Evolutionary conservation across 2,888 invertebrate genomes (phyloP).

Genomic region (Cataglyphis livida): DNA sequence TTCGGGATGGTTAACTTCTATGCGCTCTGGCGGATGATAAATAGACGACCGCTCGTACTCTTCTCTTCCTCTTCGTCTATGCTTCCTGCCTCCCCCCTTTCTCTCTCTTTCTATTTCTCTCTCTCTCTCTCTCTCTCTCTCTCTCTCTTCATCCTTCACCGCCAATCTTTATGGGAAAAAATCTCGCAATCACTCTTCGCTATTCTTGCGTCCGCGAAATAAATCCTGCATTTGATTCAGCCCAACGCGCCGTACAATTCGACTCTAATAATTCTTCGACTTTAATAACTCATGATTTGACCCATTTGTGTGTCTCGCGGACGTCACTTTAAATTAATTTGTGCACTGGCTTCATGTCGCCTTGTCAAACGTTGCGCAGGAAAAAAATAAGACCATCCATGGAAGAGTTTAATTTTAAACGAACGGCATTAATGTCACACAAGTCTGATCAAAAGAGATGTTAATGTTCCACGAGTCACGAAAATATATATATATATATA

Average conservation of each 20-base stretch:
- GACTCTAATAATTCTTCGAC: constrained; percentile 37
- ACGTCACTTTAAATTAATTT: constrained; percentile 48
- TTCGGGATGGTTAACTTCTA: constrained; percentile 56
- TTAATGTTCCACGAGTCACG: constrained; percentile 18
- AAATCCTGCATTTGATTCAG: constrained; percentile 48
- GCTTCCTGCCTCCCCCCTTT: background rate
- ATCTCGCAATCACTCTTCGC: constrained; percentile 55
- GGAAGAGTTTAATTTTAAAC: constrained; percentile 44
- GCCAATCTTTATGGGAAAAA: constrained; percentile 49
- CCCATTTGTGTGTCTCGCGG: constrained; percentile 43
- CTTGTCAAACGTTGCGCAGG: constrained; percentile 14
- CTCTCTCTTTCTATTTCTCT: background rate
- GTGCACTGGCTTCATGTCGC: constrained; percentile 32
- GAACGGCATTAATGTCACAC: constrained; percentile 27
- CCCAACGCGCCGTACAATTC: constrained; percentile 34
- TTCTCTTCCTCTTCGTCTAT: background rate
- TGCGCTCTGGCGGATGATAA: constrained; percentile 56
- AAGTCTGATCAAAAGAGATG: background rate
- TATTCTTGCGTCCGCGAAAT: constrained; percentile 48
- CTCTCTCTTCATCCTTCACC: background rate
- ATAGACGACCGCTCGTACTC: constrained; percentile 47
- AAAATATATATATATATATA: no score
- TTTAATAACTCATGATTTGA: constrained; percentile 50
- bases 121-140: background rate
- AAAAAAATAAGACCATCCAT: background rate